Conservation (phyloP, 2,113 vertebrate genomes). For the Dasypus novemcinctus region DNA sequence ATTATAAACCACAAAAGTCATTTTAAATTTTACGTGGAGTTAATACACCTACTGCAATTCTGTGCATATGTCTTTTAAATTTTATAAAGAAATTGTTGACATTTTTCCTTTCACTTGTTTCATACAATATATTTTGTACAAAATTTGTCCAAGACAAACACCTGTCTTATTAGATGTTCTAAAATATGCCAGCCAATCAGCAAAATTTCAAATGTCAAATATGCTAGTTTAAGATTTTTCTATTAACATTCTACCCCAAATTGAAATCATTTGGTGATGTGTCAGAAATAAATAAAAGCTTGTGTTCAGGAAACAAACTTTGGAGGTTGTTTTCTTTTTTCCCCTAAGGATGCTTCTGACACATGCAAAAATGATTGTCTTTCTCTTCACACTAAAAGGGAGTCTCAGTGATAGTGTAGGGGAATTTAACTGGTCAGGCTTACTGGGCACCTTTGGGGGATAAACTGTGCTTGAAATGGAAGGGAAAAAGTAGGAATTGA, state of each 20-base stretch:
- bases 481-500: background rate
- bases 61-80: constrained; percentile 61
- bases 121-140: background rate
- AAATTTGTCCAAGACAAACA: constrained; percentile 33
- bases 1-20: constrained; percentile 75
- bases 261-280: constrained; percentile 41
- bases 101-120: constrained; percentile 59
- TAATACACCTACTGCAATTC: constrained; percentile 27
- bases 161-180: constrained; percentile 6
- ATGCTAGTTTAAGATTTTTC: constrained; percentile 12
- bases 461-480: background rate
- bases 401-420: background rate
- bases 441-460: background rate
- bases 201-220: constrained; percentile 40
- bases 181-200: constrained; percentile 48
- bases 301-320: background rate
- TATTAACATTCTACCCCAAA: constrained; percentile 52
- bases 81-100: constrained; percentile 67
- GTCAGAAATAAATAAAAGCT: constrained; percentile 3
- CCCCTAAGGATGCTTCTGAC: background rate
- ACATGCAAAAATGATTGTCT: background rate
- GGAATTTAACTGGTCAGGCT: background rate
- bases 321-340: background rate
- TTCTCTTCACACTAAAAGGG: background rate
- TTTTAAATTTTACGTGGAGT: constrained; percentile 61